phyloP scores from a whole-genome alignment of 2,888 invertebrate genomes.

The Zeuzera pyrina region DNA sequence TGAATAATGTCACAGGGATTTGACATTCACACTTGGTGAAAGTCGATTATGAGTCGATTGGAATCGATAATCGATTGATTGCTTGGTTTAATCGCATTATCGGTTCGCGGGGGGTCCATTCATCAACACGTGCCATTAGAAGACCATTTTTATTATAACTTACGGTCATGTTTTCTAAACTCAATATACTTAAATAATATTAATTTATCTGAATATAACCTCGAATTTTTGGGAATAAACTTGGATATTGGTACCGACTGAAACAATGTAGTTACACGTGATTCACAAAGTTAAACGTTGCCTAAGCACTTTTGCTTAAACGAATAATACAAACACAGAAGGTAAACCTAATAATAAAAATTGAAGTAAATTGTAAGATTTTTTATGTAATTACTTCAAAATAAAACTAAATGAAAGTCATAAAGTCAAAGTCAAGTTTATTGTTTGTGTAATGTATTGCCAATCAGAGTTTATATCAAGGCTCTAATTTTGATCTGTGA shows the following conservation, averaged over 20 bases:
- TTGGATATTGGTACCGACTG: too few species aligned
- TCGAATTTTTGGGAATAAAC: too few species aligned
- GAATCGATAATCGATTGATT: conserved; percentile 50
- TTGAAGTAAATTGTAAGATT: too few species aligned
- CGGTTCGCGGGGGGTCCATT: conserved; percentile 45
- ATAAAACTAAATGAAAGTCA: conserved; percentile 7
- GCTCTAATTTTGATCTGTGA: conserved; percentile 16
- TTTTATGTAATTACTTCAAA: too few species aligned
- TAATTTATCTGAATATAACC: too few species aligned
- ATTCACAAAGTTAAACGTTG: too few species aligned
- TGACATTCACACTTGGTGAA: conserved; percentile 65
- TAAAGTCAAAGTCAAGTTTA: conserved; percentile 17
- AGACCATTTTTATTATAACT: not conserved
- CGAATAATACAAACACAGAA: too few species aligned
- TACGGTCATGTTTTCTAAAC: too few species aligned
- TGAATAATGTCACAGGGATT: conserved; percentile 46
- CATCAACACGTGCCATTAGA: conserved; percentile 22
- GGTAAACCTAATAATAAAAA: too few species aligned
- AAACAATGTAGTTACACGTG: too few species aligned
- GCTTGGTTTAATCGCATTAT: conserved; percentile 54
- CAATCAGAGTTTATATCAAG: conserved; percentile 12
- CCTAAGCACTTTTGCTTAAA: too few species aligned
- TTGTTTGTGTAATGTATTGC: conserved; percentile 15
- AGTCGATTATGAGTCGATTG: conserved; percentile 48
- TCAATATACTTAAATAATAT: too few species aligned